Percentiles rank a stretch among this genome's conserved stretches.
Conservation (phyloP, 1,140 invertebrate genomes). For the Orchesella cincta region DNA sequence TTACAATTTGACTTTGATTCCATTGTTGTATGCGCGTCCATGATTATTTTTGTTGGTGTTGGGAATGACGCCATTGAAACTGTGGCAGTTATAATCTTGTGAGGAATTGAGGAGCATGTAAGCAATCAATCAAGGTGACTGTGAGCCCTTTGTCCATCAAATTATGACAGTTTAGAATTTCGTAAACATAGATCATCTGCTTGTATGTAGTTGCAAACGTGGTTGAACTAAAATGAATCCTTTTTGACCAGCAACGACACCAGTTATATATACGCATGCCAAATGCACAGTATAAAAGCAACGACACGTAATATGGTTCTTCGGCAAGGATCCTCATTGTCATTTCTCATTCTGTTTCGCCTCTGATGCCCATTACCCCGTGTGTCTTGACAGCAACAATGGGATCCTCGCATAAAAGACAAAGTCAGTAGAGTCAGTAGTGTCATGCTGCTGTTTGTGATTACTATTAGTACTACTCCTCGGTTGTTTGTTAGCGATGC, state of each 20-base stretch:
- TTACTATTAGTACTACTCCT: too few species aligned
- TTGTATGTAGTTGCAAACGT: not conserved
- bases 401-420: too few species aligned
- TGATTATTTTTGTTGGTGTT: not conserved
- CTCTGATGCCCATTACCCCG: too few species aligned
- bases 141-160: constrained; percentile 1
- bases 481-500: not conserved
- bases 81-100: not conserved
- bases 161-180: not conserved
- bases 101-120: not conserved
- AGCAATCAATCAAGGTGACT: constrained; percentile 18
- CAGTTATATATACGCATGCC: not conserved
- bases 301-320: too few species aligned
- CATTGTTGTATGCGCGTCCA: not conserved
- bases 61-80: not conserved
- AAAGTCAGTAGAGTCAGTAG: too few species aligned
- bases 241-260: not conserved
- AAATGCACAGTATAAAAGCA: too few species aligned
- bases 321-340: too few species aligned
- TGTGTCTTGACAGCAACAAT: too few species aligned
- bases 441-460: too few species aligned
- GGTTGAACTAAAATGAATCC: not conserved
- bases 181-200: constrained; percentile 6
- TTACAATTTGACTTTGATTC: not conserved
- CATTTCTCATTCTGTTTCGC: too few species aligned